These are phyloP conservation scores for Zapus hudsonius DNA, from an alignment of 2,113 vertebrate genomes.

Conservation along the genomic window DNA sequence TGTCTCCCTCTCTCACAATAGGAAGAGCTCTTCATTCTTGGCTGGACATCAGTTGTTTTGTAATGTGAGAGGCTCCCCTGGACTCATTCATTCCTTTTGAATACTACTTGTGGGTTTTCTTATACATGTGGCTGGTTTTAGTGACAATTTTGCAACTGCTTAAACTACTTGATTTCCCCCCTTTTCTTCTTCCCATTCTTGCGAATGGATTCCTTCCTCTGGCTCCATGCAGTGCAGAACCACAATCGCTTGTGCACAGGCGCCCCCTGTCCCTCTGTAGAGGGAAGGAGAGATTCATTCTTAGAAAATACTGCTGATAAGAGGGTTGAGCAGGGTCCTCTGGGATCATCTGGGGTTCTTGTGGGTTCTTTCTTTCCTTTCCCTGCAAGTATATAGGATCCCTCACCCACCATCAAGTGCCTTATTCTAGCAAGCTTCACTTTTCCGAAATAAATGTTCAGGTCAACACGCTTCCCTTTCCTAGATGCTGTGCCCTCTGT, in stretches of 20 bases:
- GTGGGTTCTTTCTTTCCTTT: neutral
- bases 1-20: neutral
- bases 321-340: too few species aligned
- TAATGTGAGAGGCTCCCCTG: neutral
- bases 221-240: neutral
- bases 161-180: neutral
- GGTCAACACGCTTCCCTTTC: neutral
- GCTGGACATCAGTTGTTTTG: neutral
- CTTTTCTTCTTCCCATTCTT: neutral
- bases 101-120: neutral
- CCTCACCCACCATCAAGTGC: neutral
- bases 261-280: neutral
- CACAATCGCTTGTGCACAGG: neutral
- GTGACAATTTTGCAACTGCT: neutral
- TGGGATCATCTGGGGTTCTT: neutral
- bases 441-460: neutral
- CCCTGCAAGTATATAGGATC: too few species aligned
- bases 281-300: neutral
- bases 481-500: neutral
- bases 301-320: neutral
- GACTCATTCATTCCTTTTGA: neutral
- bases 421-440: neutral
- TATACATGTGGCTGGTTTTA: neutral
- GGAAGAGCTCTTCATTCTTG: neutral
- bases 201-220: neutral